Base-by-base conservation (phyloP, 2,888 invertebrate species). In the Perithous albicinctus region DNA sequence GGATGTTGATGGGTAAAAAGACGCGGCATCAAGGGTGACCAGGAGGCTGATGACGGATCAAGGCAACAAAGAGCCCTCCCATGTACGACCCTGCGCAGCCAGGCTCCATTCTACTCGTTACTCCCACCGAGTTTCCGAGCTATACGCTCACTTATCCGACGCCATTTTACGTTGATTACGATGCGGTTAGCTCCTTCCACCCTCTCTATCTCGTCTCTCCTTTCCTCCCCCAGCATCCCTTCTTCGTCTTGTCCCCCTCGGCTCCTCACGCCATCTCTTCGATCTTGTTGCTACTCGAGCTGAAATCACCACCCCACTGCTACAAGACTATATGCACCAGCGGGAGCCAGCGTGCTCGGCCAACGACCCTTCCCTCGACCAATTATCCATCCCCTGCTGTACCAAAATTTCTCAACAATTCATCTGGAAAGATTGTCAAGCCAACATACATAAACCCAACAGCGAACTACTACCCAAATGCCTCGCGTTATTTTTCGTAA, bases 141-240 rank as follows among this genome's bases (percentile, higher is more conserved):
- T 67, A n/a, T n/a, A 48, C 78, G 72, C 81, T 84, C 80, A 77
- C 83, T 90, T 83, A 78, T 79, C 85, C 86, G 90, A 85, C 91
- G 90, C 91, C 90, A 91, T 91, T 91, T 91, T 89, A 89, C 88
- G 88, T 91, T 90, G 91, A 90, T 90, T 91, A 90, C 89, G 88
- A 88, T 90, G 90, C 88, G 90, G 90, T 90, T 90, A 89, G 87
- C 89, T 89, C 89, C 88, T 89, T 88, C 87, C 88, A 88, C 82
- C 86, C 83, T 85, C 86, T 83, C 84, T 83, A 83, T 85, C 83
- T 69, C 79, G 18, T 59, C 59, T 41, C 59, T 29, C 38, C 41
- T 18, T 35, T 8, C 76, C 48, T 51, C 51, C 61, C 43, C 43
- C 80, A 51, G 72, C 76, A 48, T 59, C 59, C 32, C 70, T 54